Evolutionary conservation across 2,113 vertebrate species (phyloP), one percentile per base, ranked within the genome.

Genomic region (Thermophis baileyi): DNA sequence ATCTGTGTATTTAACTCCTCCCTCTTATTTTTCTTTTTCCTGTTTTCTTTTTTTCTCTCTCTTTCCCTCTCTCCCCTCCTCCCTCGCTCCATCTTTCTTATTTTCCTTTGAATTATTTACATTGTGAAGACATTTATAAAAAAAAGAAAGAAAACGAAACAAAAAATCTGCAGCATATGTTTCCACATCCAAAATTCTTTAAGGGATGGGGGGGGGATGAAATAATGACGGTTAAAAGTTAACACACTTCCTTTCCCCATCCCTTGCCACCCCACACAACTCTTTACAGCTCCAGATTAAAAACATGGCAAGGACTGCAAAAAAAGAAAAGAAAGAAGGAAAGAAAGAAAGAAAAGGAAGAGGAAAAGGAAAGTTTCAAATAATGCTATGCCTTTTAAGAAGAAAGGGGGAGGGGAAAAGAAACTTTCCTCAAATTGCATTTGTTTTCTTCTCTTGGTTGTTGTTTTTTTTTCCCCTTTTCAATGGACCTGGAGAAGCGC

Each of bases 1-100:
- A 96, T 94, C 93, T 96, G 93, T 95, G 95, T 96, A 96, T 96
- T 96, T 95, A 93, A 95, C 95, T 96, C 95, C 97, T 96, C 87
- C 90, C 86, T 93, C 94, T 96, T 94, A 81, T 95, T 54, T 44
- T 85, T 55, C 20, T 85, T 50, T 55, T 91, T 27, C 69, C 16
- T 3, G 7, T 10, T 81, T 81, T 22, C 74, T 40, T 22, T 22
- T 16, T 94, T 44, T 25, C 25, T 53, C 3, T 20, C 7, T 44
- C 74, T 22, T 44, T 44, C 7, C 63, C 35, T 81, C 35, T 44
- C 74, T 81, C 69, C 18, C 35, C 8, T 20, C 7, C 63, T 95
- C 96, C 95, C 74, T 89, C 86, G 91, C 94, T 95, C 94, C 57
- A 89, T 24, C 53, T 46, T 12, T 18, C 89, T 74, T 89, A 1